phyloP scores from a whole-genome alignment of 2,113 vertebrate genomes.

The Brachypteracias leptosomus region DNA sequence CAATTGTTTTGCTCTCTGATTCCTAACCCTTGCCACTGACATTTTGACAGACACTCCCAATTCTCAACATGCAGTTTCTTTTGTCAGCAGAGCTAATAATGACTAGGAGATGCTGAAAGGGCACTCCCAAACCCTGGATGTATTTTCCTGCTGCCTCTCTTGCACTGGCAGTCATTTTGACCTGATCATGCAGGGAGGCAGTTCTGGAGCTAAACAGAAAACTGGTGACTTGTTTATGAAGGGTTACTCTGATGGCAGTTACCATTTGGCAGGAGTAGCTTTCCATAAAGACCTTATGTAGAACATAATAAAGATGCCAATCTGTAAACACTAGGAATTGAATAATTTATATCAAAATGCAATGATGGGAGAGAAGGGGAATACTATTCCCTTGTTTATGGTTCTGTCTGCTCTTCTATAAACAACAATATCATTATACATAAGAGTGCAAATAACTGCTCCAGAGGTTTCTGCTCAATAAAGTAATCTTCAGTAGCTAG shows the following conservation, averaged over 20 bases:
- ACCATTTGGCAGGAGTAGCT: not conserved
- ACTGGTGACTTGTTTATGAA: not conserved
- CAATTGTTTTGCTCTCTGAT: conserved; percentile 8
- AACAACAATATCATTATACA: not conserved
- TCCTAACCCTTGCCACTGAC: not conserved
- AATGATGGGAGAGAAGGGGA: not conserved
- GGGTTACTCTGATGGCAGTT: not conserved
- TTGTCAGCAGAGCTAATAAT: not conserved
- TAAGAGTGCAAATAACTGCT: not conserved
- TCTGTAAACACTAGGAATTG: not conserved
- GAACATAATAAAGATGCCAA: not conserved
- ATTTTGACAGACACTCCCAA: not conserved
- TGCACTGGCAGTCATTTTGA: not conserved
- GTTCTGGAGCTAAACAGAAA: not conserved
- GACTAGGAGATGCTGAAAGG: not conserved
- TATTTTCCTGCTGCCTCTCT: not conserved
- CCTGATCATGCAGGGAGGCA: not conserved
- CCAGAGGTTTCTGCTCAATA: not conserved
- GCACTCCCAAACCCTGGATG: not conserved
- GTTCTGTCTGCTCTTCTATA: not conserved
- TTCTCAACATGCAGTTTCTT: not conserved
- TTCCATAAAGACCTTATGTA: not conserved
- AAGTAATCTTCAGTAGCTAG: not conserved
- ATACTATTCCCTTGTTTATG: not conserved
- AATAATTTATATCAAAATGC: conserved; percentile 10